Evolutionary conservation across 2,888 invertebrate species (phyloP).

Genomic region (Tyria jacobaeae): DNA sequence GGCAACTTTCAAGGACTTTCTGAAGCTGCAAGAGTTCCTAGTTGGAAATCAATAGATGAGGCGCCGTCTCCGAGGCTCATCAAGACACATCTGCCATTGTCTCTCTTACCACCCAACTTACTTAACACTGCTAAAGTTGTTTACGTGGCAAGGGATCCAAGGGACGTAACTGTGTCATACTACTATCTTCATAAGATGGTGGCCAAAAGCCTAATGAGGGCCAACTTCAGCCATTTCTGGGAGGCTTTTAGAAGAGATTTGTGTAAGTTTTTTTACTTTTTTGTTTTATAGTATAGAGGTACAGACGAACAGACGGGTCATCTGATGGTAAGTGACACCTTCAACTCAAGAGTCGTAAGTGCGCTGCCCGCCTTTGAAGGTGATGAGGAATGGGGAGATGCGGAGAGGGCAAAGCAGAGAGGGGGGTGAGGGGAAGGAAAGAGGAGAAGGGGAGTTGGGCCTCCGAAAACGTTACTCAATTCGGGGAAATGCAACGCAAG

Average conservation of each 20-base stretch:
- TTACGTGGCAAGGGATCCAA: conserved; percentile 90
- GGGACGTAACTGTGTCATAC: conserved; percentile 90
- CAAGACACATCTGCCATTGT: conserved; percentile 88
- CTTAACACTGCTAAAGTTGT: conserved; percentile 86
- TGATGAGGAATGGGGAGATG: too few relatives aligned
- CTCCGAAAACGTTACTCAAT: too few relatives aligned
- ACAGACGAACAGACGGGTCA: too few relatives aligned
- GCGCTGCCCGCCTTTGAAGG: too few relatives aligned
- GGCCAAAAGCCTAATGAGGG: conserved; percentile 78
- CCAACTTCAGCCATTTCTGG: conserved; percentile 86
- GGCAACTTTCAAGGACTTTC: conserved; percentile 75
- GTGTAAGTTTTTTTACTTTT: conserved; percentile 68
- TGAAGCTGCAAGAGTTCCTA: conserved; percentile 66
- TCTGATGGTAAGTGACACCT: too few relatives aligned
- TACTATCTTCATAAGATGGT: conserved; percentile 89
- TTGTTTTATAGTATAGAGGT: too few relatives aligned
- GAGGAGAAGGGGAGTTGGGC: too few relatives aligned
- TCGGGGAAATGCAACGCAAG: too few relatives aligned
- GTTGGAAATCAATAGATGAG: conserved; percentile 71
- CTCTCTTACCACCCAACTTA: conserved; percentile 85
- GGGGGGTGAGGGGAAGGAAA: too few relatives aligned
- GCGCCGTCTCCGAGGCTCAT: conserved; percentile 85
- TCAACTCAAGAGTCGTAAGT: too few relatives aligned
- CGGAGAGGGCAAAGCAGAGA: too few relatives aligned
- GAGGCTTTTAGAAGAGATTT: conserved; percentile 87